phyloP scores from a whole-genome alignment of 2,797 vertebrate genomes.

The Ceryle rudis region DNA sequence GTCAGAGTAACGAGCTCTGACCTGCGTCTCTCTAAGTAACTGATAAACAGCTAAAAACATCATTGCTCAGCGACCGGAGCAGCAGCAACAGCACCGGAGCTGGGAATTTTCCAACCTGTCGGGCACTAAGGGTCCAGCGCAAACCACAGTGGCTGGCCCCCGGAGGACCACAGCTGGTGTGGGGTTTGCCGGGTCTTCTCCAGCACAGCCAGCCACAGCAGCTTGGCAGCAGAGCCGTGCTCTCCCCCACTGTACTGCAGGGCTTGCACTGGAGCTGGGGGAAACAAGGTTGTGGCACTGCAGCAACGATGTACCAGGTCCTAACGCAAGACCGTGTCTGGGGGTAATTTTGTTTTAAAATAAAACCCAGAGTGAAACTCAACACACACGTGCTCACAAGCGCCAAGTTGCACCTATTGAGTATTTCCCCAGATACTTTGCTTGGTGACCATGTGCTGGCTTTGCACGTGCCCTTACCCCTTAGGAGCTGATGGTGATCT shows the following conservation, averaged over 20 bases:
- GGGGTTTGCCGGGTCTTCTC: background rate
- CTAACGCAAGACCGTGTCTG: background rate
- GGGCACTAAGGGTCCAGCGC: background rate
- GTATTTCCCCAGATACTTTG: background rate
- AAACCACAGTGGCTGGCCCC: background rate
- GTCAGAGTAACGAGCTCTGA: slow-evolving; percentile 18
- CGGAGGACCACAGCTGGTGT: background rate
- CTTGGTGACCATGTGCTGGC: background rate
- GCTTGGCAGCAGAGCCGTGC: background rate
- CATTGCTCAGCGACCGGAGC: background rate
- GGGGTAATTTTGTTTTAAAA: background rate
- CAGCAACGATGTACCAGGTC: background rate
- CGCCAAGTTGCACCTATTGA: background rate
- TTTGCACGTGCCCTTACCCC: background rate
- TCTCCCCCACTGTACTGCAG: background rate
- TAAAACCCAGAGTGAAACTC: background rate
- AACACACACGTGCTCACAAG: background rate
- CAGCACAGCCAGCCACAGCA: background rate
- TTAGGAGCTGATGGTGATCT: background rate
- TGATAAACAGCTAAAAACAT: background rate
- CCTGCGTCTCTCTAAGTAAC: background rate
- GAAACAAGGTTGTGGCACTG: background rate
- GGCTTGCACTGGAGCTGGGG: background rate
- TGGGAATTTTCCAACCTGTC: background rate
- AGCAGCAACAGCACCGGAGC: background rate